Evolutionary conservation across 1,140 invertebrate genomes (phyloP), one percentile per base, ranked within the genome.

Genomic region (Hesperophylax magnus): DNA sequence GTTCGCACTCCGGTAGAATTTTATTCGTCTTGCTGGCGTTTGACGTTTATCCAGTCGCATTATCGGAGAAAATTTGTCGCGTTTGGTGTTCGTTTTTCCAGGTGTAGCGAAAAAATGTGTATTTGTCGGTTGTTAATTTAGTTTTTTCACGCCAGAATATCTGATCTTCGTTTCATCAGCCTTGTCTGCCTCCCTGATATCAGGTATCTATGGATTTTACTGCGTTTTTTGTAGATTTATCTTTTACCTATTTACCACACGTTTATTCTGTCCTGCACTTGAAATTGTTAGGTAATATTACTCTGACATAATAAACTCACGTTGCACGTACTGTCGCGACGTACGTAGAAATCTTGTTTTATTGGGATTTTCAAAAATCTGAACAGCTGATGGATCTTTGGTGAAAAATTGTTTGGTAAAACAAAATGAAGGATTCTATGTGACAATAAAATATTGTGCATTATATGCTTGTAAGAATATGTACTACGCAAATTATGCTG

Each of bases 241-340:
- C 18, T 53, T 53, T 5, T 47, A 14, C 11, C 9, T 39, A 34
- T 69, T 39, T 47, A 47, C 11, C n/a, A 27, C 69, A 54, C 52
- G 69, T 53, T 72, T 67, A 53, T 72, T 54, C 54, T 72, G 22
- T 72, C 39, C 18, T 72, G 47, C 54, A 72, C 69, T 72, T 53
- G 69, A 53, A 53, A 72, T 54, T 72, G 69, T 72, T 72, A 72
- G 69, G 69, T 72, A 72, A 72, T 72, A 27, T 54, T 54, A 52
- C 69, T 72, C 47, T 72, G 69, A 72, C 69, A 72, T 72, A 72
- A 72, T 71, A 52, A 52, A 71, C 18, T 18, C n/a, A 47, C 34
- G 20, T 53, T 18, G n/a, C 39, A n/a, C 67, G 69, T 15, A 22
- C 60, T 20, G 18, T 22, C 20, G 24, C 39, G 39, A 47, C 3